Conservation (phyloP, 2,113 vertebrate genomes). For the Oenanthe melanoleuca region DNA sequence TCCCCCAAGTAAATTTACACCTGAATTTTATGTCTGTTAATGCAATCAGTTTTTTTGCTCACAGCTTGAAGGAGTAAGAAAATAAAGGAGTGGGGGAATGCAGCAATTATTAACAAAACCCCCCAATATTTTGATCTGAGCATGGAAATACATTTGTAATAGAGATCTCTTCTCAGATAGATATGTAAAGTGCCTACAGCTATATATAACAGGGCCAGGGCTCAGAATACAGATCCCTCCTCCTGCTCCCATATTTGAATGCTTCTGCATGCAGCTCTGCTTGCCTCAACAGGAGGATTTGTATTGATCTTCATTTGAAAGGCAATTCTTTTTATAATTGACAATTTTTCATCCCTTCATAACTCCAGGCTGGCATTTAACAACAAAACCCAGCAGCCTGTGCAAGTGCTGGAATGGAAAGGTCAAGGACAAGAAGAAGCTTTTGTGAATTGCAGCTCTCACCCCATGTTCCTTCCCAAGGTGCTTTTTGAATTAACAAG, state of each 20-base stretch:
- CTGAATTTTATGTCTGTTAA: not conserved
- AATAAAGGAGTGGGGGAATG: not conserved
- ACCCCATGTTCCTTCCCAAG: not conserved
- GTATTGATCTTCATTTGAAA: constrained; percentile 36
- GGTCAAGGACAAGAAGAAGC: constrained; percentile 24
- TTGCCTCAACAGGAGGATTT: not conserved
- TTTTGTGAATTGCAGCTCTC: not conserved
- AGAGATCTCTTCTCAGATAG: not conserved
- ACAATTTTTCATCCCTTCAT: not conserved
- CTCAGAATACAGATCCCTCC: not conserved
- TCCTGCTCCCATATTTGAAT: not conserved
- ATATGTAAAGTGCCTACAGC: not conserved
- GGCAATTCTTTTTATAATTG: not conserved
- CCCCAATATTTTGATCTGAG: not conserved
- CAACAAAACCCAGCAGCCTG: not conserved
- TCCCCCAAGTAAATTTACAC: not conserved
- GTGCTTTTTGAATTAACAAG: not conserved
- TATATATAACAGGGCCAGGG: not conserved
- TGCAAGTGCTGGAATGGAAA: constrained; percentile 9
- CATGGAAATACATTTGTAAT: not conserved
- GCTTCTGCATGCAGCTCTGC: not conserved
- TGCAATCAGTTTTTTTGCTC: fast-evolving
- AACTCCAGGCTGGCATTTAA: constrained; percentile 30
- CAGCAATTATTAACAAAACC: not conserved
- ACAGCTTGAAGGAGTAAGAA: not conserved